These are phyloP conservation scores for Tadarida brasiliensis DNA, from an alignment of 2,797 vertebrate genomes.

Conservation along the genomic window DNA sequence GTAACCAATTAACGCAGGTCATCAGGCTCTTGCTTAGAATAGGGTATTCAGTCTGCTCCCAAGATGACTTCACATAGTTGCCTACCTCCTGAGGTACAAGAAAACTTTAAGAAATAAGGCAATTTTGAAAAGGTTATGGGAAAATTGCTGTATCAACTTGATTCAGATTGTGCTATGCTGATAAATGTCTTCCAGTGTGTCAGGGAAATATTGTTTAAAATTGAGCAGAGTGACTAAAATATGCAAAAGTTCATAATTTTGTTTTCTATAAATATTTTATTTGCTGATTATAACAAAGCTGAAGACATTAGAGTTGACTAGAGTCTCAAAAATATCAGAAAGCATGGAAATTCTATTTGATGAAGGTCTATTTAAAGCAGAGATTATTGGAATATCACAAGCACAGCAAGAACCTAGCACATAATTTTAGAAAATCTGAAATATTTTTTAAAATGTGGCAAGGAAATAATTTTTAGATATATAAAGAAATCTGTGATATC, in stretches of 20 bases:
- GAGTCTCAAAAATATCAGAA: slow-evolving; percentile 24
- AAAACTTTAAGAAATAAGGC: slow-evolving; percentile 42
- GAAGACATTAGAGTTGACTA: not conserved
- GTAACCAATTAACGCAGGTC: slow-evolving; percentile 74
- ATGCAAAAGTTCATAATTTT: not conserved
- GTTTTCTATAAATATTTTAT: slow-evolving; percentile 62
- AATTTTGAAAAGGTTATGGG: slow-evolving; percentile 70
- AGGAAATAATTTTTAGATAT: slow-evolving; percentile 3
- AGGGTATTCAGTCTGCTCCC: not conserved
- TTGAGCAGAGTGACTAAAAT: slow-evolving; percentile 32
- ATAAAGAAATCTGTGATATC: not conserved
- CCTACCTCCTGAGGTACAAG: slow-evolving; percentile 21
- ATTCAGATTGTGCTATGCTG: slow-evolving; percentile 37
- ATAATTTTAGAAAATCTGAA: slow-evolving; percentile 72
- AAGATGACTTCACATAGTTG: slow-evolving; percentile 52
- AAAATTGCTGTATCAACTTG: slow-evolving; percentile 53
- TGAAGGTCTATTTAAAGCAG: slow-evolving; percentile 46
- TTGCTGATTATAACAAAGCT: slow-evolving; percentile 35
- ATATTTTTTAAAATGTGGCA: slow-evolving; percentile 50
- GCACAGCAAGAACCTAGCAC: not conserved
- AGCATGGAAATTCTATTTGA: not conserved
- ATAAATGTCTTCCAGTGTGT: slow-evolving; percentile 18
- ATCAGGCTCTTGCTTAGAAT: slow-evolving; percentile 8
- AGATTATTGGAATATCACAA: slow-evolving; percentile 43
- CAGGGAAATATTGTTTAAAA: slow-evolving; percentile 60